Conservation (phyloP, 2,113 vertebrate species). For the Dolichallabes microphthalmus region DNA sequence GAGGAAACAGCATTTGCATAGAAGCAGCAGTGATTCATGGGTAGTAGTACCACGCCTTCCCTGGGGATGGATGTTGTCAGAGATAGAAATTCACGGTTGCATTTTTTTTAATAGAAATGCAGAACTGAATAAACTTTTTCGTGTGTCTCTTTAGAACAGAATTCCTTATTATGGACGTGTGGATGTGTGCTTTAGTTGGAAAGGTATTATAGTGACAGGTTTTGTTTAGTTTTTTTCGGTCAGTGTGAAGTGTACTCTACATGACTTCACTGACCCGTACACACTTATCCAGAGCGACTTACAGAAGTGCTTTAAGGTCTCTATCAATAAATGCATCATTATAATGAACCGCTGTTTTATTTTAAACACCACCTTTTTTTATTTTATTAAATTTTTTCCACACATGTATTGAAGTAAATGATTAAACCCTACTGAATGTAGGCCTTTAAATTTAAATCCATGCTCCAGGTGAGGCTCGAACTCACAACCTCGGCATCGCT, state of each 20-base stretch:
- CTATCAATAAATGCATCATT: too few relatives aligned
- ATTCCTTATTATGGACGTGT: neutral
- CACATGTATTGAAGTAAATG: too few relatives aligned
- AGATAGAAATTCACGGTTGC: neutral
- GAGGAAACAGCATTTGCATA: slow-evolving; percentile 20
- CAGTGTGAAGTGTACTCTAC: neutral
- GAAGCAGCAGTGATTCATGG: slow-evolving; percentile 23
- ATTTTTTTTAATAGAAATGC: neutral
- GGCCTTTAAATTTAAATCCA: too few relatives aligned
- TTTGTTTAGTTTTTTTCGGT: neutral
- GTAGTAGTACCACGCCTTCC: slow-evolving; percentile 2
- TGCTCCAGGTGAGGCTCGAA: too few relatives aligned
- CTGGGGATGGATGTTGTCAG: neutral
- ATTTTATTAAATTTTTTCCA: too few relatives aligned
- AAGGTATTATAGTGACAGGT: too few relatives aligned
- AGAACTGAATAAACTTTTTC: neutral
- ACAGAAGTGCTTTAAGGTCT: too few relatives aligned
- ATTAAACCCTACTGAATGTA: too few relatives aligned
- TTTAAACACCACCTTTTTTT: too few relatives aligned
- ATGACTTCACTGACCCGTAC: neutral
- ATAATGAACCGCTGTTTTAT: too few relatives aligned
- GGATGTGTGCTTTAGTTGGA: neutral
- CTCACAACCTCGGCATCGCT: too few relatives aligned
- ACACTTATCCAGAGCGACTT: too few relatives aligned
- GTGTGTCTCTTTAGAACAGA: neutral